Evolutionary conservation across 2,888 invertebrate species (phyloP), one percentile per base, ranked within the genome.

Genomic region (Parnassius orleans): DNA sequence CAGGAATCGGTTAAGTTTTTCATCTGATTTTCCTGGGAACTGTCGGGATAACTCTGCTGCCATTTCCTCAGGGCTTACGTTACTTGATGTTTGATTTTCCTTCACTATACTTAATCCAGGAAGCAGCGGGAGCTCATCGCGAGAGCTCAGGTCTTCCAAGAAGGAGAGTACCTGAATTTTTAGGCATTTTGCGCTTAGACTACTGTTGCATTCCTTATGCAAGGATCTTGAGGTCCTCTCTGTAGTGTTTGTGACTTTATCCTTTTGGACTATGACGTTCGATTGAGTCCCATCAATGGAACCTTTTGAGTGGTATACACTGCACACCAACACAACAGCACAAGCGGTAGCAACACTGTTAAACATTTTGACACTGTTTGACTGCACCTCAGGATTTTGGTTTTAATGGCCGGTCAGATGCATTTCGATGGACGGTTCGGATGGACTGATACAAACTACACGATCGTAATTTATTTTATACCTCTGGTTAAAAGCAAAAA

Each of bases 31-130:
- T 54, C 95, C 95, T 0, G 96, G 96, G 74, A 95, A 96, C 70
- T 95, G 95, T 46, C 95, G 92, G 0, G 96, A 95, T 0, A 96
- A 80, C 73, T 96, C 96, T 65, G 87, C 94, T 65, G 87, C 94
- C 58, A 95, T 93, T 66, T 95, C 92, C 65, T 95, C 94, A 14
- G 94, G 90, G 2, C 92, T 93, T 5, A 14, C 9, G 7, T 90
- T 76, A 53, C 74, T 75, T 5, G 74, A 73, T 0, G 84, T 83
- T n/a, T 75, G 73, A 62, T 92, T 91, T 71, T 95, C 95, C 65
- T 94, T 94, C 10, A 96, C 93, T 41, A 97, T 93, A 69, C 95
- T 95, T n/a, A 97, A 90, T 66, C 96, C 96, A 0, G 96, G 95
- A 10, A 96, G 76, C 11, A 97, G 92, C 66, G 92, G 93, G 7